A percentile compares a stretch with the other conserved stretches of the same genome.
Evolutionary conservation across 1,140 invertebrate species (phyloP).

Genomic region (Brachionus asplanchnoidis): DNA sequence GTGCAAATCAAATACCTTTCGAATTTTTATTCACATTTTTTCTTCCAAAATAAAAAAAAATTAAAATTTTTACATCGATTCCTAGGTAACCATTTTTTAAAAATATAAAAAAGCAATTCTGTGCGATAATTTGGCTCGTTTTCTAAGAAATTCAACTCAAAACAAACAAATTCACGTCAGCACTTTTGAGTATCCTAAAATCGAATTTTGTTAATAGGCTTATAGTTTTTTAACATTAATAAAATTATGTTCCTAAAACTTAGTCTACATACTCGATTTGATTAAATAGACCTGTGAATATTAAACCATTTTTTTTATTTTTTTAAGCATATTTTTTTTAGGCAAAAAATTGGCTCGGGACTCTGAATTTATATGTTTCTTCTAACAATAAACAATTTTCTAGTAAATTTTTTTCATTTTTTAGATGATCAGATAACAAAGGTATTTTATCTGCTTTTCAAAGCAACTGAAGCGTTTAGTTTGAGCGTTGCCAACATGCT

Average conservation of each 20-base stretch:
- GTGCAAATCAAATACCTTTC: not conserved
- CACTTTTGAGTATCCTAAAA: not conserved
- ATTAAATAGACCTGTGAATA: not conserved
- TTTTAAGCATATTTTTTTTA: not conserved
- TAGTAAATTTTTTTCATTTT: not conserved
- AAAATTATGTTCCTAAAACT: not conserved
- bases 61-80: not conserved
- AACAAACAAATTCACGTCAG: not conserved
- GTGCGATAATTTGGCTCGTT: not conserved
- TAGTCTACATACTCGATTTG: not conserved
- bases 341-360: not conserved
- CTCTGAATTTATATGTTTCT: not conserved
- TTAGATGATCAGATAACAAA: not conserved
- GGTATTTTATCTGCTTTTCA: not conserved
- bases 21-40: conserved; percentile 21
- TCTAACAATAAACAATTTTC: not conserved
- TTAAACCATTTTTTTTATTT: not conserved
- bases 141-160: not conserved
- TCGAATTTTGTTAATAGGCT: not conserved
- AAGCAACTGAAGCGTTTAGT: not conserved
- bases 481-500: not conserved
- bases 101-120: not conserved
- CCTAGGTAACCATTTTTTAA: not conserved
- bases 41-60: not conserved
- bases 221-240: not conserved